phyloP scores from a whole-genome alignment of 2,888 invertebrate species.

The Latrodectus elegans region DNA sequence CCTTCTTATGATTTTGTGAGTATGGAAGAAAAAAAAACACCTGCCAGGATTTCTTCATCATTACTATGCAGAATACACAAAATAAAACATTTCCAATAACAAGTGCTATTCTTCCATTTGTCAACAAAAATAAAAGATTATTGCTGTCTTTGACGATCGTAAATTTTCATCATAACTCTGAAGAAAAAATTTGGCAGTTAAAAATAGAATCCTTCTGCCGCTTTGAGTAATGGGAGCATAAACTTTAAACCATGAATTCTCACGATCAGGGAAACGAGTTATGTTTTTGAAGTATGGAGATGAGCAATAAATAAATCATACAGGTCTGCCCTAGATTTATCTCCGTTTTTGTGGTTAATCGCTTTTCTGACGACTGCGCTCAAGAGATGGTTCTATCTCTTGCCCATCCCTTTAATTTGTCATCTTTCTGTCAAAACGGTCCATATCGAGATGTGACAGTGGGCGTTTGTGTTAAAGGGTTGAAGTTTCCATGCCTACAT shows the following conservation, averaged over 20 bases:
- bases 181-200: conserved; percentile 1
- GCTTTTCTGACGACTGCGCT: conserved; percentile 48
- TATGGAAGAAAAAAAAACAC: too few species aligned
- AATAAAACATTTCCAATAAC: too few species aligned
- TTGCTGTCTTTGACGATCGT: neutral
- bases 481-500: conserved; percentile 22
- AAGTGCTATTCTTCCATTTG: too few species aligned
- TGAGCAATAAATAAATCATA: conserved; percentile 57
- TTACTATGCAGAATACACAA: too few species aligned
- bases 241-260: conserved; percentile 32
- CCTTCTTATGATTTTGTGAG: too few species aligned
- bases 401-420: conserved; percentile 49
- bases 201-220: conserved; percentile 14
- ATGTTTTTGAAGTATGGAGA: conserved; percentile 45
- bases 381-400: conserved; percentile 49
- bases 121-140: neutral
- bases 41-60: too few species aligned
- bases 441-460: conserved; percentile 54
- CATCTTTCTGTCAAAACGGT: conserved; percentile 56
- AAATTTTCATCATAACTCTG: neutral
- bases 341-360: conserved; percentile 59
- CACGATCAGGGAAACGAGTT: conserved; percentile 9
- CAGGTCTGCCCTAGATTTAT: conserved; percentile 43
- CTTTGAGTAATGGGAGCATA: conserved; percentile 29
- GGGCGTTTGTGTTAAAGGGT: conserved; percentile 45